These are phyloP conservation scores for Psittacara wagleri DNA, from an alignment of 2,113 vertebrate genomes.

Conservation along the genomic window DNA sequence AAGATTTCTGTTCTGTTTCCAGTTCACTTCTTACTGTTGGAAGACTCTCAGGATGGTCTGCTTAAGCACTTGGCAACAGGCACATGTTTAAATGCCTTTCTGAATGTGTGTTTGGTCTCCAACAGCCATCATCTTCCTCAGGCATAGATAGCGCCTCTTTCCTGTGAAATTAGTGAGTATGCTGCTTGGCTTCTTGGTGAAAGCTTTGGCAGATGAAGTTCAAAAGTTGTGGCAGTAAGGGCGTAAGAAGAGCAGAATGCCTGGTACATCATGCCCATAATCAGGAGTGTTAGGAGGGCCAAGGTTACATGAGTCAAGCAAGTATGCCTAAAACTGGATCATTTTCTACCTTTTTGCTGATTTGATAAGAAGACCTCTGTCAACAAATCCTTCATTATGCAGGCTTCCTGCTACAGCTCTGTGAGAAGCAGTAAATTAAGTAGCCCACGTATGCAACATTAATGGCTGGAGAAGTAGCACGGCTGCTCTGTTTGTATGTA, in stretches of 20 bases:
- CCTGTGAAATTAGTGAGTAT: neutral
- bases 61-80: neutral
- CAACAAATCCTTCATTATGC: slow-evolving; percentile 49
- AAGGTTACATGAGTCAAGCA: neutral
- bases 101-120: neutral
- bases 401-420: neutral
- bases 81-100: neutral
- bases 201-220: neutral
- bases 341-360: neutral
- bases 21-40: neutral
- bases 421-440: neutral
- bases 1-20: neutral
- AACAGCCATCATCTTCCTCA: neutral
- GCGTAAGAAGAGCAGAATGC: neutral
- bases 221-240: neutral
- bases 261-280: accelerated
- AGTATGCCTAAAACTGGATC: neutral
- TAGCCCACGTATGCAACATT: slow-evolving; percentile 21
- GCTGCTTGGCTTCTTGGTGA: neutral
- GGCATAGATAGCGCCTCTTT: neutral
- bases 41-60: neutral
- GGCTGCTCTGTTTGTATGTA: neutral
- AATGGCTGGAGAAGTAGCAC: slow-evolving; percentile 31
- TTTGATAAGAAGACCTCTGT: slow-evolving; percentile 33
- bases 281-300: neutral